Evolutionary conservation across 1,140 invertebrate genomes (phyloP).

Genomic region (Aphidius gifuensis): DNA sequence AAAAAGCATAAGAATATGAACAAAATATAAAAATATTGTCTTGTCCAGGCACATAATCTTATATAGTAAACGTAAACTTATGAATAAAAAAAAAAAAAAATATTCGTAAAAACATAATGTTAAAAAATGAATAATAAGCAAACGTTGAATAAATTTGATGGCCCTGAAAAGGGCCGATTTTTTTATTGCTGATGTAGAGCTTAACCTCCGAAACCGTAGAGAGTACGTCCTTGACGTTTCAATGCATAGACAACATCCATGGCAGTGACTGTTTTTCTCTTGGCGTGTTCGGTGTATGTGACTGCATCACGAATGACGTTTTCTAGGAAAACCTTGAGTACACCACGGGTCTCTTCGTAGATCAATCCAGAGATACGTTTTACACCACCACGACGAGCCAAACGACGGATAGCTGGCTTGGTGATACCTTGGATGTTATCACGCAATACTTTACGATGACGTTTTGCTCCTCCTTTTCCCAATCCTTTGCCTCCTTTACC

Average conservation of each 20-base stretch:
- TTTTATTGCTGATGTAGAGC: neutral
- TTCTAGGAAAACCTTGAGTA: neutral
- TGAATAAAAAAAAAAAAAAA: too few relatives aligned
- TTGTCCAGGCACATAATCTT: too few relatives aligned
- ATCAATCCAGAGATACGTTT: constrained; percentile 7
- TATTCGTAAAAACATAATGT: too few relatives aligned
- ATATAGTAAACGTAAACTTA: too few relatives aligned
- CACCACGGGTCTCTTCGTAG: constrained; percentile 4
- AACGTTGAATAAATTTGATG: neutral
- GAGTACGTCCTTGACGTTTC: constrained; percentile 6
- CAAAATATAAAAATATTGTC: too few relatives aligned
- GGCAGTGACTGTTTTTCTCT: neutral
- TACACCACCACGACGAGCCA: constrained; percentile 4
- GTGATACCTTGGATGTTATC: constrained; percentile 6
- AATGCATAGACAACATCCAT: constrained; percentile 2
- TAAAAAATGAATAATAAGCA: too few relatives aligned
- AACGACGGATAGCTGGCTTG: neutral
- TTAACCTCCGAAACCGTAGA: constrained; percentile 9
- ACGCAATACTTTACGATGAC: constrained; percentile 6
- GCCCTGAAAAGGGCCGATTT: constrained; percentile 16
- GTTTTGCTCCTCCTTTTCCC: constrained; percentile 7
- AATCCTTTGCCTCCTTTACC: constrained; percentile 4
- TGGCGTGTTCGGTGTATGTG: constrained; percentile 6
- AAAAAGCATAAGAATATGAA: too few relatives aligned
- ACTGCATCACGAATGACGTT: constrained; percentile 6